Evolutionary conservation across 2,113 vertebrate species (phyloP).

Genomic region (Synchiropus splendidus): DNA sequence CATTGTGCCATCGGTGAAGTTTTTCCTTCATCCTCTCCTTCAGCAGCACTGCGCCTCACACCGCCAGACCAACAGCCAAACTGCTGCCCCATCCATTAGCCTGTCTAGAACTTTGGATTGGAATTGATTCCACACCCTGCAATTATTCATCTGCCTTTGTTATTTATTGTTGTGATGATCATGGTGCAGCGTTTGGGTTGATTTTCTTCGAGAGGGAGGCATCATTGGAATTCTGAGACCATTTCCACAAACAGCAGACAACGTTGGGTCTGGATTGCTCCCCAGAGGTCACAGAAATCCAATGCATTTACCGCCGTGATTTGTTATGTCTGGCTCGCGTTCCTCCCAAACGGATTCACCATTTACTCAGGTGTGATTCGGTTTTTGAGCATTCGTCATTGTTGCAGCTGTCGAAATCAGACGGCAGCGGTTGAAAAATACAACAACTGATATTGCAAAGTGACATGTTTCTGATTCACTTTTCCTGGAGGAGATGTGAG

Average conservation of each 20-base stretch:
- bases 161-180: conserved; percentile 25
- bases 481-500: too few species aligned
- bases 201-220: conserved; percentile 3
- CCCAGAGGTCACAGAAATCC: neutral
- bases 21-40: too few species aligned
- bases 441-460: neutral
- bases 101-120: conserved; percentile 42
- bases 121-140: conserved; percentile 24
- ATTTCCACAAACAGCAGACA: neutral
- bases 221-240: conserved; percentile 16
- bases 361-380: neutral
- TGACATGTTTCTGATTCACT: neutral
- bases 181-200: conserved; percentile 8
- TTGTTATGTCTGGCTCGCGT: conserved; percentile 2
- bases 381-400: conserved; percentile 7
- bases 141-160: conserved; percentile 33
- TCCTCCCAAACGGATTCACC: neutral
- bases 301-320: conserved; percentile 3
- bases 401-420: neutral
- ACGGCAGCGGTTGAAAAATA: conserved; percentile 1
- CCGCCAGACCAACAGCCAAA: neutral
- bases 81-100: conserved; percentile 29
- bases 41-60: neutral
- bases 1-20: too few species aligned
- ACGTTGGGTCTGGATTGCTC: neutral